Base-by-base conservation (phyloP, 2,113 vertebrate genomes). In the Meleagris gallopavo region DNA sequence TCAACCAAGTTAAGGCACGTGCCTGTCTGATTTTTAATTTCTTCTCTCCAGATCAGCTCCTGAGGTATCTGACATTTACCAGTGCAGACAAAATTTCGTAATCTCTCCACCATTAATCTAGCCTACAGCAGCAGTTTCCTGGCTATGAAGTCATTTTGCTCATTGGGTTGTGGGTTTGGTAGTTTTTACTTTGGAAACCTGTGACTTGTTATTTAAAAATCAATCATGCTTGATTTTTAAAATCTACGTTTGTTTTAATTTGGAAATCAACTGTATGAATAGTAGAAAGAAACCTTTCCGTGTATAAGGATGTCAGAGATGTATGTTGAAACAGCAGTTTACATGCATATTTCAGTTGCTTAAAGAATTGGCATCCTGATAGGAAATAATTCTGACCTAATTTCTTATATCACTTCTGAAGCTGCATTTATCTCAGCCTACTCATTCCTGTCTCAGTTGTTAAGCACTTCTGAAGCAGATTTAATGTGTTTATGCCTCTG, bases 371-470 rank as follows among this genome's bases (percentile, higher is more conserved):
- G n/a, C 16, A 17, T 17, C 46, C 71, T 65, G 71, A 41, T 30
- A 40, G 19, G 57, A 77, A 62, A 64, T 13, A 40, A 62, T 20
- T 52, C 65, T 89, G 77, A 67, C 73, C 77, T 54, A 21, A 77
- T 77, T 77, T 92, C 84, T 88, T 45, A 76, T 34, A 65, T 77
- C 16, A 41, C 22, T 90, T 76, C 38, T 76, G 83, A 85, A 73
- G 13, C 43, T 60, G 46, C 36, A 54, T 82, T 85, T 83, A 4
- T 43, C 62, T 89, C 82, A 60, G 34, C 41, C 50, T 62, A 43
- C 21, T 87, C 17, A 10, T 38, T 64, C 41, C 38, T 50, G 57
- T 36, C 46, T 58, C 61, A 52, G 84, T 27, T 41, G 57, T 67
- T n/a, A 93, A 71, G 54, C 40, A 32, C 40, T 64, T 67, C 79